Percentiles rank a stretch among this genome's conserved stretches.
Conservation (phyloP, 30 jellyfish, hydroid and myxozoan genomes). For the Hydractinia echinata region DNA sequence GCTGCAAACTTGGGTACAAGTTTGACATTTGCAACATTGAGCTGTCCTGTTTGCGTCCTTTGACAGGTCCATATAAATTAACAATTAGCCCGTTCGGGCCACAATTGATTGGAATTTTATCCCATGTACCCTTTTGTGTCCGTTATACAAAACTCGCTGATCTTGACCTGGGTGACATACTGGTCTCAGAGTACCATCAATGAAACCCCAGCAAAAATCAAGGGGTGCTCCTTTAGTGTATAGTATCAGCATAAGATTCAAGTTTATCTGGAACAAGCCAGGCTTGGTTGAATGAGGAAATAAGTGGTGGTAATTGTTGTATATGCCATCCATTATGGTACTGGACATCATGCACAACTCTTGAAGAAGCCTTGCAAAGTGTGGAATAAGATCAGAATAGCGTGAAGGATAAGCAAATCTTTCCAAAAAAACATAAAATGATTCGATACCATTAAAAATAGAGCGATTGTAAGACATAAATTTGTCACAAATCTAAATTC, state of each 20-base stretch:
- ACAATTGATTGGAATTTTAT: no score
- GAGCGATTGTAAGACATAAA: slow-evolving; percentile 13
- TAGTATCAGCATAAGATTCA: slow-evolving; percentile 6
- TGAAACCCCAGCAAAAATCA: no score
- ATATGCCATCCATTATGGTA: neutral
- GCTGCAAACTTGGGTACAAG: no score
- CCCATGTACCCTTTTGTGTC: no score
- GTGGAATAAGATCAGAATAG: neutral
- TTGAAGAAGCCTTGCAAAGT: neutral
- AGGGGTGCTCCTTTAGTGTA: no score
- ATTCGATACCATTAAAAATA: neutral
- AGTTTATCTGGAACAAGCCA: slow-evolving; percentile 1
- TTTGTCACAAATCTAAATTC: neutral
- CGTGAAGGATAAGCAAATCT: slow-evolving; percentile 6
- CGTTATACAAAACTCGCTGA: no score
- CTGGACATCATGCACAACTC: neutral
- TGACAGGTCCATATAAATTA: no score
- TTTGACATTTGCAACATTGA: no score
- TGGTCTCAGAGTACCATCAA: no score
- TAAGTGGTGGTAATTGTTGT: slow-evolving; percentile 5
- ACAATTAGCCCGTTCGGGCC: no score
- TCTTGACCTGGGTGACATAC: no score
- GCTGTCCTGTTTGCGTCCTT: no score
- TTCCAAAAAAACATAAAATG: slow-evolving; percentile 8
- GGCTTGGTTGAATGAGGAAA: neutral